Evolutionary conservation across 2,888 invertebrate species (phyloP).

Genomic region (Syritta pipiens): DNA sequence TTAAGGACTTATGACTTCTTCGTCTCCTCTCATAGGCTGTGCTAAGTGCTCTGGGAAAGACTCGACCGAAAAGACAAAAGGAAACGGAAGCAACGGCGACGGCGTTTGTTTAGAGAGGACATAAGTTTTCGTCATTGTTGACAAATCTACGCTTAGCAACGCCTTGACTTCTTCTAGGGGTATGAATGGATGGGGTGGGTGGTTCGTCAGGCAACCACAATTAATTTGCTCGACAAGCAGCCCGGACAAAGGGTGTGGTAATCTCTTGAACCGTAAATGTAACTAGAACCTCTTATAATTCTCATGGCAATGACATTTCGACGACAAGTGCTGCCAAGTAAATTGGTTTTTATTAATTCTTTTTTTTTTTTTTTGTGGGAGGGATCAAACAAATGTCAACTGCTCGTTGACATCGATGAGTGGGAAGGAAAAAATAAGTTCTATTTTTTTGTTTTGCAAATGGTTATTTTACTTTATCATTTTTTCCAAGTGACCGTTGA

Average conservation of each 20-base stretch:
- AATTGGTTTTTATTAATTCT: too few relatives aligned
- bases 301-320: background rate
- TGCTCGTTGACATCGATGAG: too few relatives aligned
- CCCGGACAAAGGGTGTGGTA: constrained; percentile 7
- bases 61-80: background rate
- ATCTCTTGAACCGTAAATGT: constrained; percentile 10
- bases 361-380: too few relatives aligned
- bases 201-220: constrained; percentile 26
- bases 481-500: too few relatives aligned
- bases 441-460: background rate
- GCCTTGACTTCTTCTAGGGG: constrained; percentile 8
- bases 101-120: constrained; percentile 20
- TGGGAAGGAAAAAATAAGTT: too few relatives aligned
- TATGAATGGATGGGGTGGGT: background rate
- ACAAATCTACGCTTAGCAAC: constrained; percentile 32
- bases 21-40: background rate
- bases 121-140: constrained; percentile 23
- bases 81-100: too few relatives aligned
- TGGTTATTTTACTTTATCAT: too few relatives aligned
- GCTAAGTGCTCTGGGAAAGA: background rate
- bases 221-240: constrained; percentile 4
- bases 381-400: too few relatives aligned
- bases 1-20: constrained; percentile 47
- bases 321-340: too few relatives aligned
- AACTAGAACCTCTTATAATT: background rate